Base-by-base conservation (phyloP, 1,140 invertebrate genomes). In the Eriocheir sinensis region DNA sequence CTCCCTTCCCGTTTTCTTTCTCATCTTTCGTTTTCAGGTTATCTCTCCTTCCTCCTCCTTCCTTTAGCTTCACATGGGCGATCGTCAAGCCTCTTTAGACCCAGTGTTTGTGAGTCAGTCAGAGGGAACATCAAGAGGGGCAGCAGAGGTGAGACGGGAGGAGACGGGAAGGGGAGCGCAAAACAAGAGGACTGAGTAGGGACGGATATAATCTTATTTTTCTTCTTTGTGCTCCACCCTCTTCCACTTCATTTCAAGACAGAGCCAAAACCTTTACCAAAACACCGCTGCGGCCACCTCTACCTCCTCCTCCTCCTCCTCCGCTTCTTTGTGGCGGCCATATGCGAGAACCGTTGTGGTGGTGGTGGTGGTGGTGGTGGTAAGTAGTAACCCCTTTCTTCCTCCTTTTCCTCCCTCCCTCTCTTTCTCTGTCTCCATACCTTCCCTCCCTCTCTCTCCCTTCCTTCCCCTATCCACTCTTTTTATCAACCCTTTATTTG, bases 401-500 rank as follows among this genome's bases (percentile, higher is more conserved):
- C 27, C 32, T 40, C n/a, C 32, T n/a, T 17, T 48, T 0, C 2
- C 30, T 36, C 53, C 27, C 34, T 36, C 44, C 60, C 27, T 44
- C 4, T 44, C 44, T 44, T 12, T 40, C 80, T 44, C 40, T 27
- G 27, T 27, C 36, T 34, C n/a, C 34, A 0, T 34, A 0, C 41
- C 30, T 40, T 36, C 34, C 12, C 85, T 17, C 48, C 48, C 36
- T 85, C 32, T 32, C 6, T 34, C 53, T 32, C 91, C 12, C 44
- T 12, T 30, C 38, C 48, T 21, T 32, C 38, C 91, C n/a, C 40
- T 38, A 72, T 38, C 40, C 41, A 32, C 92, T 83, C 48, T 72
- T 79, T 86, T 85, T 44, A 30, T 81, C 72, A 83, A 38, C 81
- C 91, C 48, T 83, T 86, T 93, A 93, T 86, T 53, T 53, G 80